Evolutionary conservation across 2,888 invertebrate species (phyloP), one percentile per base, ranked within the genome.

Genomic region (Lingula anatina): DNA sequence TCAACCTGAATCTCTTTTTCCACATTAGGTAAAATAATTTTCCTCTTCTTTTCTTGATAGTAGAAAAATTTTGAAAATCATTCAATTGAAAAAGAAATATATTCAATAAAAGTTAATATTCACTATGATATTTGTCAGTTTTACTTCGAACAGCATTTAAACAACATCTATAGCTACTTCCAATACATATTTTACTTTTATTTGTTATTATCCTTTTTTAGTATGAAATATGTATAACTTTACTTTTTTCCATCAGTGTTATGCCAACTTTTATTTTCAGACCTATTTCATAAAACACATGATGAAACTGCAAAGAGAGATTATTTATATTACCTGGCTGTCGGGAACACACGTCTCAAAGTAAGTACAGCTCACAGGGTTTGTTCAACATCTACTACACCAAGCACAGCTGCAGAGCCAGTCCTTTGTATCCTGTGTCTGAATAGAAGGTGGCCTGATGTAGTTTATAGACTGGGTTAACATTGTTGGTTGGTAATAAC

Each of bases 261-360:
- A n/a, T 39, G 12, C 20, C 9, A n/a, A 39, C 24, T 41, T 41
- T 21, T 23, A 21, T 21, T 61, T 61, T 28, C 59, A 80, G 80
- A 78, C 53, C 65, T 81, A 20, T 72, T 78, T 47, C 63, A 70
- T 25, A 65, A 72, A 50, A 61, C 68, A 12, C 85, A 89, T 65
- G 83, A 85, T 23, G 88, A 88, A 5, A 77, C 76, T 40, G 89
- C 89, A 45, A 89, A 88, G 73, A 81, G 96, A 55, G 96, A 97
- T 78, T 96, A 94, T 77, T 82, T 97, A 47, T 97, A 90, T 81
- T 97, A 94, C 78, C 83, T 97, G 74, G 90, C 95, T 4, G 86
- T 97, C 65, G 97, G 93, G 54, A 87, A 90, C 80, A 90, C 94
- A 2, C 84, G 94, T 71, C 83, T 95, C 63, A 95, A 92, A 78